Evolutionary conservation across 53 echinoderm and acorn worm species (phyloP), one percentile per base, ranked within the genome.

Genomic region (Henricia sp.): DNA sequence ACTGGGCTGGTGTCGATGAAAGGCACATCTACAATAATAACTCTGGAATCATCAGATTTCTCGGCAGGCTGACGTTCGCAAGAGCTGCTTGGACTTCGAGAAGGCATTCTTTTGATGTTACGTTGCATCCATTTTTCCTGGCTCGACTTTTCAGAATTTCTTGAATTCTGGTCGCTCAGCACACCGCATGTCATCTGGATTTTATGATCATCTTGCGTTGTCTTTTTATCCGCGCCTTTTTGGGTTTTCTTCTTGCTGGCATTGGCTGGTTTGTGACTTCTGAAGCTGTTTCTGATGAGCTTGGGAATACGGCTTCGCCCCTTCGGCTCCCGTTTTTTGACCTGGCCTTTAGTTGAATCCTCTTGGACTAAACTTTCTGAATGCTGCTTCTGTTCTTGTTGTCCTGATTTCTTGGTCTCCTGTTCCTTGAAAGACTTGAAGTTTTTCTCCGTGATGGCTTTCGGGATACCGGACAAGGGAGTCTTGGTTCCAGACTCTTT

Each of bases 1-100:
- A 72, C 86, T 6, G 93, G 93, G 67, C 91, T 93, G 29, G 68
- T 13, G 82, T 96, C 96, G 4, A 96, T 96, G 60, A 87, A 96
- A 65, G 96, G 96, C 91, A 93, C 89, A 43, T 91, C 84, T 13
- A 88, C 93, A 17, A 87, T 82, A 9, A 50, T 78, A 69, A 95
- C 90, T 60, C 85, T 90, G 0, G 88, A 72, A 14, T 71, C 26
- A 16, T 63, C 43, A 34, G 64, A 20, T 19, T 80, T 64, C 63
- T 35, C 1, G 20, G 24, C 38, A 53, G 23, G 32, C 36, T 33
- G 20, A 28, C 73, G 33, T 35, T 38, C n/a, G n/a, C n/a, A n/a
- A 16, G 40, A 36, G 43, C 48, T 39, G 6, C 33, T 23, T 0
- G 65, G 16, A 13, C 46, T 30, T 6, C 5, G 42, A 8, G 70